Percentiles rank a stretch among this genome's conserved stretches.
phyloP scores from a whole-genome alignment of 2,888 invertebrate genomes.

The Drosophila yooni region DNA sequence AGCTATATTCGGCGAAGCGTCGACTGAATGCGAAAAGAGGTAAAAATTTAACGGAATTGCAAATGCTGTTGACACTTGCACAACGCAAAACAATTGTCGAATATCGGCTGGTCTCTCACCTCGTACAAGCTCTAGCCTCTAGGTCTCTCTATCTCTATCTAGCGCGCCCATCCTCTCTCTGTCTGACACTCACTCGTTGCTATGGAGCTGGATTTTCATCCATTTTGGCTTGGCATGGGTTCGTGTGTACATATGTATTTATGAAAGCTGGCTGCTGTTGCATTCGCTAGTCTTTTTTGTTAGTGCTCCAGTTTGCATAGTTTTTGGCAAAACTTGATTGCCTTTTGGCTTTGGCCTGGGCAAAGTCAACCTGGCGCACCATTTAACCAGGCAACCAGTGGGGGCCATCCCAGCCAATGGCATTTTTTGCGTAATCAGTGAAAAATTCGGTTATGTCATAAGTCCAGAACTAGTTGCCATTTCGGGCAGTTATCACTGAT shows the following conservation, averaged over 20 bases:
- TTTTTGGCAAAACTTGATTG: conserved; percentile 76
- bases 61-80: conserved; percentile 79
- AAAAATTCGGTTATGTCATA: conserved; percentile 56
- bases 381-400: neutral
- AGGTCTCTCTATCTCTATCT: neutral
- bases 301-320: conserved; percentile 73
- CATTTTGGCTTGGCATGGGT: conserved; percentile 20
- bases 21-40: conserved; percentile 68
- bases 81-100: conserved; percentile 73
- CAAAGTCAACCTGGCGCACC: conserved; percentile 24
- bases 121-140: neutral
- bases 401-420: neutral
- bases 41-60: conserved; percentile 76
- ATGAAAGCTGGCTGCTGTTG: conserved; percentile 38
- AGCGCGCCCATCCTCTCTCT: neutral
- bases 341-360: conserved; percentile 64
- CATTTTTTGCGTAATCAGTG: conserved; percentile 23
- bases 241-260: conserved; percentile 21
- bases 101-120: conserved; percentile 52
- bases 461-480: conserved; percentile 28
- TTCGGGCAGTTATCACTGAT: conserved; percentile 3
- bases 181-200: neutral
- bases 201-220: conserved; percentile 19
- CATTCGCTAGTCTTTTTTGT: conserved; percentile 39
- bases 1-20: conserved; percentile 25